Evolutionary conservation across 2,888 invertebrate species (phyloP), one percentile per base, ranked within the genome.

Genomic region (Himalopsyche anomala): DNA sequence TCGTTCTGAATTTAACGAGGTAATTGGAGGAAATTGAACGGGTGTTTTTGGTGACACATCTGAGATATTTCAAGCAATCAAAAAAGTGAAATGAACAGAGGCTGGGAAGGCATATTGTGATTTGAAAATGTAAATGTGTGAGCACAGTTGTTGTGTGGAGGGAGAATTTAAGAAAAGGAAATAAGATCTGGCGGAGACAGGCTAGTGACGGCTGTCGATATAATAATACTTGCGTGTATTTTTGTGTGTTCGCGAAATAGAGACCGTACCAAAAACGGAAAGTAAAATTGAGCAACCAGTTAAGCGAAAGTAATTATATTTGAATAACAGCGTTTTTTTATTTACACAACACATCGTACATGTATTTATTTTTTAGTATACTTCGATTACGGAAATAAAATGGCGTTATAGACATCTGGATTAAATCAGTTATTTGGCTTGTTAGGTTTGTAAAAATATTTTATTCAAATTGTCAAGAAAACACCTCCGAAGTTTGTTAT

Each of bases 81-180:
- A 62, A 62, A 62, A 62, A 62, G 62, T 62, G 62, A 62, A 62
- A 62, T 62, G 62, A 62, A 28, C 62, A 62, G 19, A 62, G 62
- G 62, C 62, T 62, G 28, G 62, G 11, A 62, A 62, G 62, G 62
- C 19, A 19, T 62, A 62, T 62, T 62, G 62, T 62, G 62, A 62
- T 62, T 28, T 19, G 62, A 62, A 62, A 62, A 62, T 62, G 62
- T 62, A 62, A 62, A 62, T 62, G 62, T 19, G 62, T 62, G 62
- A 19, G 62, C 62, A 51, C 55, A 42, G 55, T 56, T 80, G 80
- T 54, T 80, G 84, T 42, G 80, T 56, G 80, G 54, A 56, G 74
- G 82, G 84, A 87, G 56, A 87, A 86, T 84, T 86, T 86, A 84
- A 84, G 84, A 85, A 85, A 80, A 62, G 82, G 82, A 80, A 81